Evolutionary conservation across 2,888 invertebrate genomes (phyloP).

Genomic region (Pegoplata infirma): DNA sequence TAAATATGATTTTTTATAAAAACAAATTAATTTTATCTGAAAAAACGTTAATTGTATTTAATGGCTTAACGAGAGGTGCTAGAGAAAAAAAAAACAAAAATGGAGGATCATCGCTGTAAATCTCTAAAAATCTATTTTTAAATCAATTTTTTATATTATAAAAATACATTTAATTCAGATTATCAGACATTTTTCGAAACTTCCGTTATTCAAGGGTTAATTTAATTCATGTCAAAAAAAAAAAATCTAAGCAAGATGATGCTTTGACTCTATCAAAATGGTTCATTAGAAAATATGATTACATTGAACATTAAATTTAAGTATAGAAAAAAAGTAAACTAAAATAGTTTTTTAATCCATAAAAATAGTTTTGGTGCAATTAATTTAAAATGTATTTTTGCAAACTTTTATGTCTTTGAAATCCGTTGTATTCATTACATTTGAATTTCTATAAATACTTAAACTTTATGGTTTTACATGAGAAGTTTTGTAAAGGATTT

Average conservation of each 20-base stretch:
- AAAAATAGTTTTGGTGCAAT: background rate
- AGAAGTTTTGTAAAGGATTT: background rate
- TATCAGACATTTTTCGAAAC: too few relatives aligned
- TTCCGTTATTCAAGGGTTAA: too few relatives aligned
- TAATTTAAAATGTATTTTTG: background rate
- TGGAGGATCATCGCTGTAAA: too few relatives aligned
- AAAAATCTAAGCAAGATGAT: background rate
- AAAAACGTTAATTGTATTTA: too few relatives aligned
- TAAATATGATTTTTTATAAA: too few relatives aligned
- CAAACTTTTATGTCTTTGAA: too few relatives aligned
- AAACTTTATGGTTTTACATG: background rate
- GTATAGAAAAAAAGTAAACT: background rate
- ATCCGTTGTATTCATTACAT: background rate
- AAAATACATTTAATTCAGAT: too few relatives aligned
- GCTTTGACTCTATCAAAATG: background rate
- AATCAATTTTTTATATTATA: too few relatives aligned
- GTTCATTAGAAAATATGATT: background rate
- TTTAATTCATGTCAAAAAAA: background rate
- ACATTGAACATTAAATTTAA: background rate
- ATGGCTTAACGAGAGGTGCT: too few relatives aligned
- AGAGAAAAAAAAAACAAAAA: too few relatives aligned
- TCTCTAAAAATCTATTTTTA: too few relatives aligned
- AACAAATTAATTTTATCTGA: too few relatives aligned
- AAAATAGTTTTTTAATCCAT: background rate
- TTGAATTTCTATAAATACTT: background rate